Conservation (phyloP, 2,113 vertebrate genomes). For the Ammodramus savannarum region DNA sequence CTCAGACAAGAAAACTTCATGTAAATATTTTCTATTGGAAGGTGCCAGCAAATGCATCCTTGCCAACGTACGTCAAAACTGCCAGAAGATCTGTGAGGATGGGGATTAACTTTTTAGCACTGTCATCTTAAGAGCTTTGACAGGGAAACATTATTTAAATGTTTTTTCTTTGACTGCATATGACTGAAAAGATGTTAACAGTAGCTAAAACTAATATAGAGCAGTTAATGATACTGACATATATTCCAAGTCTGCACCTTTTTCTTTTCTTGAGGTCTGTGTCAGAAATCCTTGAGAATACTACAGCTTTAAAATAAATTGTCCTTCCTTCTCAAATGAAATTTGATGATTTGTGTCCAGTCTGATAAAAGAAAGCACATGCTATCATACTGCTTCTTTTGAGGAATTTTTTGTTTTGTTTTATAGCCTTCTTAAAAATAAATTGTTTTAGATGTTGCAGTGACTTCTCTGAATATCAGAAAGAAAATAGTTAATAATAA, state of each 20-base stretch:
- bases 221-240: constrained; percentile 10
- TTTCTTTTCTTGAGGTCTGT: background rate
- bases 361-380: constrained; percentile 29
- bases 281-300: constrained; percentile 8
- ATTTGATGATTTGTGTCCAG: constrained; percentile 17
- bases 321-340: background rate
- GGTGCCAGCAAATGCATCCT: constrained; percentile 42
- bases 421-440: constrained; percentile 38
- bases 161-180: background rate
- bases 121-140: constrained; percentile 49
- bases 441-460: constrained; percentile 42
- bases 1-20: background rate
- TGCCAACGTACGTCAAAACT: constrained; percentile 44
- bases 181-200: constrained; percentile 28
- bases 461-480: constrained; percentile 13
- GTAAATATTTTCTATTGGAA: constrained; percentile 65
- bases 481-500: constrained; percentile 61
- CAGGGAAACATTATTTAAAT: constrained; percentile 35
- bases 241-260: background rate
- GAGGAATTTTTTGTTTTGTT: constrained; percentile 9
- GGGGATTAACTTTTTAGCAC: constrained; percentile 47
- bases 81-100: constrained; percentile 42
- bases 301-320: background rate
- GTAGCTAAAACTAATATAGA: constrained; percentile 37
- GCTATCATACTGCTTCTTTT: constrained; percentile 10